These are phyloP conservation scores for Alexandromys fortis DNA, from an alignment of 2,113 vertebrate genomes.

Conservation along the genomic window DNA sequence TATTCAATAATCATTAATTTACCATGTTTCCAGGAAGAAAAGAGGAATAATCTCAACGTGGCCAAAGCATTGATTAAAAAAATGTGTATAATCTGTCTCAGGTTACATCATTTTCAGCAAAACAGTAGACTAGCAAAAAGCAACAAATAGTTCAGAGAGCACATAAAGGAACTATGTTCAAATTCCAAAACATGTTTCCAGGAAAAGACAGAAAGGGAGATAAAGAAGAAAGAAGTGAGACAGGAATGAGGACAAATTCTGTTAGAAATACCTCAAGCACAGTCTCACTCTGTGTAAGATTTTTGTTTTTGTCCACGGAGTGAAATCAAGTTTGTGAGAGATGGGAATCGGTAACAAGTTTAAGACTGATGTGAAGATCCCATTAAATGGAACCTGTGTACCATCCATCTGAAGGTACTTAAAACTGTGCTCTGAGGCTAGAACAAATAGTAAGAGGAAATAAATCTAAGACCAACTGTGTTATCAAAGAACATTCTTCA, in stretches of 20 bases:
- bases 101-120: not conserved
- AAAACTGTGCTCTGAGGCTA: not conserved
- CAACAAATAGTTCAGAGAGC: not conserved
- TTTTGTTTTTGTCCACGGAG: not conserved
- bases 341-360: not conserved
- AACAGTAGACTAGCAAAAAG: not conserved
- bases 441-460: not conserved
- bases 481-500: not conserved
- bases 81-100: not conserved
- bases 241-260: not conserved
- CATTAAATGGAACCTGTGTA: not conserved
- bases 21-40: not conserved
- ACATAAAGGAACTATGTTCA: not conserved
- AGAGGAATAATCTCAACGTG: not conserved
- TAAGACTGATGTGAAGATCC: not conserved
- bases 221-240: no score
- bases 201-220: not conserved
- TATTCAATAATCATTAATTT: not conserved
- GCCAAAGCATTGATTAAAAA: not conserved
- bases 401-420: not conserved
- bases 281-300: not conserved
- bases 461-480: not conserved
- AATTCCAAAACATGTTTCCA: not conserved
- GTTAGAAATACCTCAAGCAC: no score
- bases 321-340: not conserved